Percentiles rank a stretch among this genome's conserved stretches.
Evolutionary conservation across 2,888 invertebrate genomes (phyloP).

Genomic region (Eupithecia subumbrata): DNA sequence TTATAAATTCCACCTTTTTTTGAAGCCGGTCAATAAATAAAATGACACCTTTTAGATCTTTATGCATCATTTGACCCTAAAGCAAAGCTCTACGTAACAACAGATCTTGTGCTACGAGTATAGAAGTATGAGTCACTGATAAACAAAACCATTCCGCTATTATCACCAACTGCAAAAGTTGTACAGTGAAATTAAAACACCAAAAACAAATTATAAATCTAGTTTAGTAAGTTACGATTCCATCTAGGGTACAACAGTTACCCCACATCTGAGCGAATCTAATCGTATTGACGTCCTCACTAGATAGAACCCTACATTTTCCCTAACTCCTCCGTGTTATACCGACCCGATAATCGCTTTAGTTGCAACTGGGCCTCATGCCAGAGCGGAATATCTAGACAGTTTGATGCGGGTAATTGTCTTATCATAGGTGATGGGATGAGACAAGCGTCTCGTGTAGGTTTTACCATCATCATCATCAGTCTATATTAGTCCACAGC

Average conservation of each 20-base stretch:
- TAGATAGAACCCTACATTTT: neutral
- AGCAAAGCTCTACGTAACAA: too few relatives aligned
- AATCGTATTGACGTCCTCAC: neutral
- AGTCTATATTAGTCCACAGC: too few relatives aligned
- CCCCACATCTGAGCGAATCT: neutral
- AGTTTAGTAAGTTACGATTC: neutral
- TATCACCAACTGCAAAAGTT: too few relatives aligned
- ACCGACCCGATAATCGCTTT: neutral
- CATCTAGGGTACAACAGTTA: neutral
- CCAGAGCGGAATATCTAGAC: neutral
- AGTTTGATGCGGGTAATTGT: neutral
- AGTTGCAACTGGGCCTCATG: neutral
- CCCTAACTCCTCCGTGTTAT: neutral
- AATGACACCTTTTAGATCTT: too few relatives aligned
- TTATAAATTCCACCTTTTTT: too few relatives aligned
- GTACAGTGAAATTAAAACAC: neutral
- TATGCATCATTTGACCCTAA: neutral
- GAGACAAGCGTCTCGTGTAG: neutral
- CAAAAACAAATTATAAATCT: too few relatives aligned
- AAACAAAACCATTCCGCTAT: too few relatives aligned
- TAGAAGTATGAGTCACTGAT: too few relatives aligned
- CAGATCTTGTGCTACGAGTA: too few relatives aligned
- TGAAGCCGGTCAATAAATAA: too few relatives aligned
- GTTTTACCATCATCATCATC: too few relatives aligned
- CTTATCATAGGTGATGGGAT: neutral